Conservation (phyloP, 2,797 vertebrate genomes). For the Jordanella pulchra region DNA sequence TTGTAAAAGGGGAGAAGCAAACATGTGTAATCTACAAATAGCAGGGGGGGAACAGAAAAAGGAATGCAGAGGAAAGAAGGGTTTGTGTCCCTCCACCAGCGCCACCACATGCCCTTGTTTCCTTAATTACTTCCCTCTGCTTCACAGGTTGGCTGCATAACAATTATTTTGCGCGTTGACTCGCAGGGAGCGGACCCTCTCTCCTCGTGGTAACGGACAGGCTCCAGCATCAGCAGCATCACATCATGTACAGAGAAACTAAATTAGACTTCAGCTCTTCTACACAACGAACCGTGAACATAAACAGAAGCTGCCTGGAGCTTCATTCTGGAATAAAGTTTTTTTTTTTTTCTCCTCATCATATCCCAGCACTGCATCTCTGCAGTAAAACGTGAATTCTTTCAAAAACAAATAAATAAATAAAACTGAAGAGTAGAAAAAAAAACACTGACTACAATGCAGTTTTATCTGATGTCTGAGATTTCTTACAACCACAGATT, state of each 20-base stretch:
- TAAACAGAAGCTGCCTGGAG: conserved; percentile 10
- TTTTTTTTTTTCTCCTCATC: neutral
- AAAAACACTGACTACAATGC: neutral
- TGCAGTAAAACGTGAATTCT: neutral
- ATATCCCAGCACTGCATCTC: neutral
- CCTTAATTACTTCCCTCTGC: conserved; percentile 79
- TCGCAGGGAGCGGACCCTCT: conserved; percentile 60
- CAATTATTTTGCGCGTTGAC: conserved; percentile 72
- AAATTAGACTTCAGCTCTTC: conserved; percentile 35
- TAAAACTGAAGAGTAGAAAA: neutral
- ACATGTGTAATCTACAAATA: conserved; percentile 50
- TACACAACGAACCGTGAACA: neutral
- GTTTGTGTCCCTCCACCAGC: conserved; percentile 42
- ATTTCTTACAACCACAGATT: conserved; percentile 12
- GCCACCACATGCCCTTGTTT: conserved; percentile 71
- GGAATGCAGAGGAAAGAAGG: conserved; percentile 43
- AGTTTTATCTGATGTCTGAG: conserved; percentile 2
- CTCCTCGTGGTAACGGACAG: conserved; percentile 44
- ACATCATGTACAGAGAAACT: conserved; percentile 48
- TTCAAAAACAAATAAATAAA: neutral
- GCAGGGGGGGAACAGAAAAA: conserved; percentile 26
- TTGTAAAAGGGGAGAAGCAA: conserved; percentile 17
- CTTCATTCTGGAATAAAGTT: conserved; percentile 21
- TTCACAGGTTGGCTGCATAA: conserved; percentile 77
- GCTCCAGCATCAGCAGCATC: conserved; percentile 62